Conservation (phyloP, 2,797 vertebrate genomes). For the Danionella dracula region DNA sequence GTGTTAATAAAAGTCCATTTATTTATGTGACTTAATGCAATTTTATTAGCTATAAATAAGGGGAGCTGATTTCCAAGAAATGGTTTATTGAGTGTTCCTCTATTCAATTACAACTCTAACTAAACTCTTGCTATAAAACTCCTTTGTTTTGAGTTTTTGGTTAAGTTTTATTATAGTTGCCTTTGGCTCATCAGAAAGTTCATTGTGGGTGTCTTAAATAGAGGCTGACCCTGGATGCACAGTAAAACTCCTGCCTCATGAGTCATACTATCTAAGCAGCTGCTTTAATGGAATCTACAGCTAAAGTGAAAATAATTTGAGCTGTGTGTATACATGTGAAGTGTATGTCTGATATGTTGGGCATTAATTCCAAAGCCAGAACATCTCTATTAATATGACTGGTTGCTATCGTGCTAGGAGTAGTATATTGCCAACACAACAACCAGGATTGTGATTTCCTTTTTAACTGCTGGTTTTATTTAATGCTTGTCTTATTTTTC, state of each 20-base stretch:
- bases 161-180: constrained; percentile 33
- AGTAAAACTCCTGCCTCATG: constrained; percentile 11
- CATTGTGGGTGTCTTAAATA: neutral
- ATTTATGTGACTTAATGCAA: constrained; percentile 41
- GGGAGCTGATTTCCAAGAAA: constrained; percentile 28
- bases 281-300: neutral
- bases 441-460: neutral
- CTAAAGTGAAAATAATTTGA: neutral
- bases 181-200: constrained; percentile 20
- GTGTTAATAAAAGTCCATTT: constrained; percentile 44
- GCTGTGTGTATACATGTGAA: neutral
- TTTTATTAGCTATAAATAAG: constrained; percentile 42
- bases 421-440: neutral
- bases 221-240: constrained; percentile 2
- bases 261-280: neutral
- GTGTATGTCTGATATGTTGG: neutral
- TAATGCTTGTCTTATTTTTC: neutral
- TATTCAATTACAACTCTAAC: constrained; percentile 23
- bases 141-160: constrained; percentile 30
- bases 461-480: neutral
- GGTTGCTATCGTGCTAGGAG: neutral
- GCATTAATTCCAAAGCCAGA: neutral
- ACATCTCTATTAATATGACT: neutral
- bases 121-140: constrained; percentile 38
- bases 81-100: constrained; percentile 42